Base-by-base conservation (phyloP, 2,113 vertebrate genomes). In the Nymphicus hollandicus region DNA sequence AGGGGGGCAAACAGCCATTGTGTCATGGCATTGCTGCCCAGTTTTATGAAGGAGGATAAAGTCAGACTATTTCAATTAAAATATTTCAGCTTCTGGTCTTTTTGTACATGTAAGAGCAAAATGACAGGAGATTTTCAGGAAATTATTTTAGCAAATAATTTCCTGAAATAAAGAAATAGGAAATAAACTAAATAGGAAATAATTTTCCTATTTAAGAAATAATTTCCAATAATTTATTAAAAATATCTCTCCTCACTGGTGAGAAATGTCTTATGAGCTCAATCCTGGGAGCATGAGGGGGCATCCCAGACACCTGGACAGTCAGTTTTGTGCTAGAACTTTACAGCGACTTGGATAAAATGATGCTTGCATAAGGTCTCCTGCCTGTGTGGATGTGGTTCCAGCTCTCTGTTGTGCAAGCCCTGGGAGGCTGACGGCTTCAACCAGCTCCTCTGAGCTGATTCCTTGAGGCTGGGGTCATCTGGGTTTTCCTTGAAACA, bases 401-500 rank as follows among this genome's bases (percentile, higher is more conserved):
- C 23, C 55, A 44, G 8, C 9, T 64, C 20, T 82, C 46, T 86
- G 37, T 86, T 43, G 71, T 77, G 18, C 27, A 77, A 46, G 4
- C 6, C 7, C 2, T 3, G 31, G 60, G 25, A 70, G 10, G 14
- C 17, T 73, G 29, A 15, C 1, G 6, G 12, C 6, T 76, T 88
- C 53, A 64, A 28, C 8, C 6, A 63, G 0, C 13, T 49, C 18
- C 13, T 82, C 41, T 66, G 63, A 80, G 44, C 3, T 41, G 27
- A 5, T 7, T 47, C 0, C 56, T 5, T 50, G 58, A 14, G 49
- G 3, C 11, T 82, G 10, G 10, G 7, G 3, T 10, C 24, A 17
- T 7, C 3, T 39, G 10, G 17, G 2, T 31, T 68, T 84, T 81
- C 18, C 33, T 44, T 64, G 20, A 0, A 13, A 47, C 27, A 55